A percentile compares a stretch with the other conserved stretches of the same genome.
Evolutionary conservation across 2,113 vertebrate species (phyloP).

Genomic region (Oncorhynchus keta): DNA sequence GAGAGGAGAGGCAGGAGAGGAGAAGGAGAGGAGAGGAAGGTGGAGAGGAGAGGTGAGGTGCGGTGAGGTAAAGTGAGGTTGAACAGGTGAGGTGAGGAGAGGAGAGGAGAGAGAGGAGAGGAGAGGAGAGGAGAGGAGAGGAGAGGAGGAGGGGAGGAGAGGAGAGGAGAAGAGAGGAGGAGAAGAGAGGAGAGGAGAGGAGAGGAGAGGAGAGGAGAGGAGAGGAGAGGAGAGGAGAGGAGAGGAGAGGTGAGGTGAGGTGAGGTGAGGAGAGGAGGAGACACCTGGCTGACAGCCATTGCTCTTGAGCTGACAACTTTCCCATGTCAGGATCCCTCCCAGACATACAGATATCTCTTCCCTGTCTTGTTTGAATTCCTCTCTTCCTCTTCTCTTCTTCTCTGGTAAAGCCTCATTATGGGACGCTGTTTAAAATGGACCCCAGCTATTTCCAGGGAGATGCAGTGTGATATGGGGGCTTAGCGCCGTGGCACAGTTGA

Average conservation of each 20-base stretch:
- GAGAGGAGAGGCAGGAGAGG: too few relatives aligned
- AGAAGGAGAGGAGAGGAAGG: too few relatives aligned
- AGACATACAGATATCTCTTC: not conserved
- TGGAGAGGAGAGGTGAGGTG: not conserved
- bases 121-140: not conserved
- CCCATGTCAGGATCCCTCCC: not conserved
- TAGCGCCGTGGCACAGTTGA: slow-evolving; percentile 4
- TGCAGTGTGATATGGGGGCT: slow-evolving; percentile 8
- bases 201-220: too few relatives aligned
- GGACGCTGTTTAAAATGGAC: slow-evolving; percentile 6
- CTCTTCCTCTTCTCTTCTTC: slow-evolving; percentile 6
- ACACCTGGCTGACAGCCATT: too few relatives aligned
- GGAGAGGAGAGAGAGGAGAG: not conserved
- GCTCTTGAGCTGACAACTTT: not conserved
- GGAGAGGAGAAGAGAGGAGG: slow-evolving; percentile 53
- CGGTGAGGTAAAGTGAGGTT: too few relatives aligned
- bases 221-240: slow-evolving; percentile 28
- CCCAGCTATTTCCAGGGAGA: slow-evolving; percentile 12
- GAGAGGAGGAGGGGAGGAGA: slow-evolving; percentile 18
- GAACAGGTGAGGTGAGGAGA: too few relatives aligned
- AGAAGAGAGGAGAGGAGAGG: slow-evolving; percentile 16
- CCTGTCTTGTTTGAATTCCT: not conserved
- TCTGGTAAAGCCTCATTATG: slow-evolving; percentile 12
- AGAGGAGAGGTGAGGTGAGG: slow-evolving; percentile 31
- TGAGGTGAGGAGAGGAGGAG: not conserved